Conservation (phyloP, 2,888 invertebrate genomes). For the Tipula confusa region DNA sequence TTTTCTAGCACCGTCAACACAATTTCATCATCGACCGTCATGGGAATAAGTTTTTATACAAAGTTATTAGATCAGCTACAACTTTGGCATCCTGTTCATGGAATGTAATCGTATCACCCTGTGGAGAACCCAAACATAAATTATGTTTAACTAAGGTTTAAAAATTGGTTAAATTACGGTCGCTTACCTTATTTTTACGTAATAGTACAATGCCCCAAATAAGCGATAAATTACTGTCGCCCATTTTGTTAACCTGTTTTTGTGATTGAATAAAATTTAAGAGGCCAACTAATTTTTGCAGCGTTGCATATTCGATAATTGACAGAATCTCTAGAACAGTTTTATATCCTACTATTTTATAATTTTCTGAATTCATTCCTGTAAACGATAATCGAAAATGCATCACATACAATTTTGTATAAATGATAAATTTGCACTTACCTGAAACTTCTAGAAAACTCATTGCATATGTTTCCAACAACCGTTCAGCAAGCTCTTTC, state of each 20-base stretch:
- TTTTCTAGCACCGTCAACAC: constrained; percentile 68
- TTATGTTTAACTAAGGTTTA: background rate
- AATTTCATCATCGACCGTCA: constrained; percentile 66
- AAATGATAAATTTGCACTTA: constrained; percentile 43
- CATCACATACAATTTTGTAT: background rate
- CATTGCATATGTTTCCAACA: constrained; percentile 68
- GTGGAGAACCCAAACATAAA: background rate
- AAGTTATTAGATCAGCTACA: constrained; percentile 68
- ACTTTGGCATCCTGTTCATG: constrained; percentile 67
- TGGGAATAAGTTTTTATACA: constrained; percentile 75
- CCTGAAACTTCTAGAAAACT: constrained; percentile 65
- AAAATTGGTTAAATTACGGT: background rate
- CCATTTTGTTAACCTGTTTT: constrained; percentile 76
- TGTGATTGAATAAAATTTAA: constrained; percentile 73
- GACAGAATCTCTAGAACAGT: constrained; percentile 66
- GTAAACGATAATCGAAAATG: constrained; percentile 36
- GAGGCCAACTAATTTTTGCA: constrained; percentile 74
- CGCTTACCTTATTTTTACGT: constrained; percentile 57
- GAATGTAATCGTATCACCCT: constrained; percentile 46
- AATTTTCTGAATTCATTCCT: constrained; percentile 53
- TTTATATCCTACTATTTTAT: constrained; percentile 58
- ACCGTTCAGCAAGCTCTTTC: constrained; percentile 78
- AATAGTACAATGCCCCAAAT: constrained; percentile 88
- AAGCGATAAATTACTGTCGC: constrained; percentile 74
- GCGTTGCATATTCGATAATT: constrained; percentile 66